phyloP scores from a whole-genome alignment of 2,797 vertebrate genomes.

The Denticeps clupeoides region DNA sequence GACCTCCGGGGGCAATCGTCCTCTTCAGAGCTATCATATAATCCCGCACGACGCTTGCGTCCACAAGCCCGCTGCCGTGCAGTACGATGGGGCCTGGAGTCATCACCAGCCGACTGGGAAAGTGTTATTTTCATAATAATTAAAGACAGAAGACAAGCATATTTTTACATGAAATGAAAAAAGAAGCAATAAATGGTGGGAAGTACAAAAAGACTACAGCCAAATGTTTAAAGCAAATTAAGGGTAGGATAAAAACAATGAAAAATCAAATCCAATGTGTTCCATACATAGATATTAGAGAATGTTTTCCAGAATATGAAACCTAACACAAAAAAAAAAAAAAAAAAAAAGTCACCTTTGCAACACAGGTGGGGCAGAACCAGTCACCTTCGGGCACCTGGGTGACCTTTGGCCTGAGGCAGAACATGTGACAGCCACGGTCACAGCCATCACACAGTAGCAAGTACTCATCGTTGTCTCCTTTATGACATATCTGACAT shows the following conservation, averaged over 20 bases:
- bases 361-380: slow-evolving; percentile 83
- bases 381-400: slow-evolving; percentile 91
- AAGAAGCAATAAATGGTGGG: no score
- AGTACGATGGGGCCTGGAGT: slow-evolving; percentile 25
- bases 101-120: slow-evolving; percentile 51
- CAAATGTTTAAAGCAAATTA: no score
- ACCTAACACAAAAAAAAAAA: no score
- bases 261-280: background rate
- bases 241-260: background rate
- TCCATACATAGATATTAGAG: no score
- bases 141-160: no score
- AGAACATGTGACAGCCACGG: slow-evolving; percentile 94
- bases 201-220: no score
- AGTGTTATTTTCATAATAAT: no score
- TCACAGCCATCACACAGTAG: slow-evolving; percentile 90
- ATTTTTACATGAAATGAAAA: no score
- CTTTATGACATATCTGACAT: slow-evolving; percentile 85
- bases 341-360: slow-evolving; percentile 53
- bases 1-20: slow-evolving; percentile 45
- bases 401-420: slow-evolving; percentile 82
- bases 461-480: slow-evolving; percentile 85
- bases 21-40: slow-evolving; percentile 61
- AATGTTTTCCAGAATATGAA: no score
- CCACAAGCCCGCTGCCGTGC: slow-evolving; percentile 57
- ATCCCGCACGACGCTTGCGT: slow-evolving; percentile 61